Percentiles rank a stretch among this genome's conserved stretches.
These are phyloP conservation scores for Otocyon megalotis DNA, from an alignment of 2,113 vertebrate genomes.

Conservation along the genomic window DNA sequence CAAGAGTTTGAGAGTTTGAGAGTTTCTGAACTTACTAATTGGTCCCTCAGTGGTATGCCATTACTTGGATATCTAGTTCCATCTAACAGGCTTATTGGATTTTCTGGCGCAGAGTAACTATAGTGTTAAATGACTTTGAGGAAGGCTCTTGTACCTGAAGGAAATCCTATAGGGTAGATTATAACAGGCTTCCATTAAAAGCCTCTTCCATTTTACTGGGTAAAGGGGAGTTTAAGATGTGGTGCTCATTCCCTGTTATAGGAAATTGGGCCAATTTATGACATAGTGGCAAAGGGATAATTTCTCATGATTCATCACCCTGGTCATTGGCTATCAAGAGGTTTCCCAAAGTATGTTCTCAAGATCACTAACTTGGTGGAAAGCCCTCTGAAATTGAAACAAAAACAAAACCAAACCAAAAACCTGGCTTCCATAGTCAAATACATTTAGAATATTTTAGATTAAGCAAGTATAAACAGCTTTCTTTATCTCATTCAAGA, in stretches of 20 bases:
- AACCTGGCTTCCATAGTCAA: background rate
- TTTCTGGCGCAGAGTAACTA: background rate
- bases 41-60: background rate
- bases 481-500: conserved; percentile 38
- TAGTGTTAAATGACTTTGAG: conserved; percentile 36
- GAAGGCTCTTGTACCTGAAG: background rate
- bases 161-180: conserved; percentile 36
- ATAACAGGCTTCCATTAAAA: conserved; percentile 13
- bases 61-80: conserved; percentile 18
- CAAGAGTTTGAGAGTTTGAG: background rate
- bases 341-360: background rate
- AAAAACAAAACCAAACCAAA: background rate
- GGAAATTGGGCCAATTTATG: background rate
- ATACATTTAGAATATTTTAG: background rate
- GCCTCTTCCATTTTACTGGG: background rate
- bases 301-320: background rate
- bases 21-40: conserved; percentile 1
- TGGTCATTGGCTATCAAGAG: background rate
- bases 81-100: conserved; percentile 9
- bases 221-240: background rate
- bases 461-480: background rate
- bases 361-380: background rate
- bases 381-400: background rate
- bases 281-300: background rate
- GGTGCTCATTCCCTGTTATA: background rate